Conservation (phyloP, 2,888 invertebrate species). For the Pheosia gnoma region DNA sequence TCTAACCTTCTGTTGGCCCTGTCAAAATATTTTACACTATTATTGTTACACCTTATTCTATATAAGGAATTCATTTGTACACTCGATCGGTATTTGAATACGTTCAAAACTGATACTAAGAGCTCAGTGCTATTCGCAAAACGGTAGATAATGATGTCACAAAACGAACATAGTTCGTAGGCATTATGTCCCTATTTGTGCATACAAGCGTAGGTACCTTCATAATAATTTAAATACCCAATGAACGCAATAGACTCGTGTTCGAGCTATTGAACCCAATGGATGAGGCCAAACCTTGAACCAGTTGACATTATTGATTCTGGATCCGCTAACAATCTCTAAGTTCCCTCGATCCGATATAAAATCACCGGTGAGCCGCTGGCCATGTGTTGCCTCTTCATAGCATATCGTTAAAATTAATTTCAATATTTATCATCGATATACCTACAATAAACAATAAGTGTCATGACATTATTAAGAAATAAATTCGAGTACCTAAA, state of each 20-base stretch:
- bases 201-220: slow-evolving; percentile 6
- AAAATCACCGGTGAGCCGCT: slow-evolving; percentile 28
- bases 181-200: neutral
- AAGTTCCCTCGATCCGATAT: slow-evolving; percentile 13
- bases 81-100: too few species aligned
- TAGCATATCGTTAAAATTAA: neutral
- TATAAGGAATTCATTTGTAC: too few species aligned
- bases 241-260: slow-evolving; percentile 38
- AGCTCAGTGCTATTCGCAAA: too few species aligned
- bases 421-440: too few species aligned
- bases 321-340: slow-evolving; percentile 50
- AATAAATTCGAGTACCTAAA: too few species aligned
- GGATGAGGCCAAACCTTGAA: slow-evolving; percentile 72
- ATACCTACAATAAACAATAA: too few species aligned
- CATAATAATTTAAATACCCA: slow-evolving; percentile 15
- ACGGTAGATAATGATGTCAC: neutral
- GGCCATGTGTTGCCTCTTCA: slow-evolving; percentile 11
- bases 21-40: too few species aligned
- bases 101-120: too few species aligned
- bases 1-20: too few species aligned
- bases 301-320: slow-evolving; percentile 63
- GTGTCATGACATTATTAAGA: too few species aligned
- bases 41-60: too few species aligned
- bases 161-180: neutral
- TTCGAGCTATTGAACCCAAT: slow-evolving; percentile 63